Conservation (phyloP, 2,797 vertebrate genomes). For the Bradypodion pumilum region DNA sequence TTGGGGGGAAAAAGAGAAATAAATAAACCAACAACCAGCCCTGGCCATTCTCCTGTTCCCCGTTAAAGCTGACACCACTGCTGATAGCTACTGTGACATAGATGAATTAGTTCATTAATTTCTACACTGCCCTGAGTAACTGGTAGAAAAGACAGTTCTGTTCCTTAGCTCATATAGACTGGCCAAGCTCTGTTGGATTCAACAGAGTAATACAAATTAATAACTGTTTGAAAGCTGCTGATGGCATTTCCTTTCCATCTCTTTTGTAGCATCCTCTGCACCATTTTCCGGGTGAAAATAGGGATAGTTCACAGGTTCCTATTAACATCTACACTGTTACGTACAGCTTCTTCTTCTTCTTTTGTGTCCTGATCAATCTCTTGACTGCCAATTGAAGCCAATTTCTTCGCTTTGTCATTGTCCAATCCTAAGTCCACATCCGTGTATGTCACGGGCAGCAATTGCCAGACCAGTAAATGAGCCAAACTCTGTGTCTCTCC, state of each 20-base stretch:
- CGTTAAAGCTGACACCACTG: constrained; percentile 6
- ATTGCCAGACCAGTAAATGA: no score
- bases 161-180: constrained; percentile 11
- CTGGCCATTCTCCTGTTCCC: not conserved
- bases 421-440: no score
- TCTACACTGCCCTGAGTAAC: constrained; percentile 31
- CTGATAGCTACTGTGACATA: constrained; percentile 30
- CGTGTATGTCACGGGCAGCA: no score
- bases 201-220: constrained; percentile 25
- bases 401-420: no score
- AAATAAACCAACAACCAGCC: not conserved
- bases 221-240: constrained; percentile 18
- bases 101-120: constrained; percentile 34
- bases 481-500: no score
- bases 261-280: not conserved
- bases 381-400: no score
- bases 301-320: not conserved
- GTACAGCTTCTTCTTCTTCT: not conserved
- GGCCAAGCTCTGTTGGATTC: not conserved
- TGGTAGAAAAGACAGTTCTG: not conserved
- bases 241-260: constrained; percentile 2
- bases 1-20: not conserved
- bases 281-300: not conserved
- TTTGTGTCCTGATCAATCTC: no score
- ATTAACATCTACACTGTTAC: not conserved